phyloP scores from a whole-genome alignment of 2,888 invertebrate genomes.

The Drosophila stalkeri region DNA sequence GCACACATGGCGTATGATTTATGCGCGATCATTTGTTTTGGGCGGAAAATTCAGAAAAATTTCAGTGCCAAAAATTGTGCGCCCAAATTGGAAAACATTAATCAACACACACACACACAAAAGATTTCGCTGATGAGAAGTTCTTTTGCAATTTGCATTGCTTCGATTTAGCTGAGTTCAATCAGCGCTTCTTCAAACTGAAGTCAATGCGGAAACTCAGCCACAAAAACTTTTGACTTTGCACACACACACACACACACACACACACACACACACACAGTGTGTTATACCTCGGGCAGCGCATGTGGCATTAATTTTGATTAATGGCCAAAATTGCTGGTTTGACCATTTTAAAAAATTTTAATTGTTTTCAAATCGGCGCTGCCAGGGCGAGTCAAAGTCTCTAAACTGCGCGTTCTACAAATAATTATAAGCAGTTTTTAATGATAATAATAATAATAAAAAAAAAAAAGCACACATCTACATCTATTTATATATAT shows the following conservation, averaged over 20 bases:
- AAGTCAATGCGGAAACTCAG: constrained; percentile 73
- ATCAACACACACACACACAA: constrained; percentile 53
- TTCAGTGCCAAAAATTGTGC: constrained; percentile 66
- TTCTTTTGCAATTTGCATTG: constrained; percentile 60
- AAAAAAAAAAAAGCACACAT: constrained; percentile 15
- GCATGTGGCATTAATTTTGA: constrained; percentile 84
- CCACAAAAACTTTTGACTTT: constrained; percentile 44
- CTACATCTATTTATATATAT: background rate
- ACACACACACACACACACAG: constrained; percentile 15
- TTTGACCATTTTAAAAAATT: constrained; percentile 70
- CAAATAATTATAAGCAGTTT: constrained; percentile 80
- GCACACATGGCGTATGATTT: constrained; percentile 70
- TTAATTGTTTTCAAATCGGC: constrained; percentile 79
- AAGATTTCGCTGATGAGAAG: constrained; percentile 38
- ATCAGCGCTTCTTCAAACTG: constrained; percentile 27
- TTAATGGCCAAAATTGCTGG: constrained; percentile 79
- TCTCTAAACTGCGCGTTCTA: constrained; percentile 70
- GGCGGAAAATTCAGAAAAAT: constrained; percentile 61
- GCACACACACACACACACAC: constrained; percentile 16
- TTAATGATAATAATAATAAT: constrained; percentile 75
- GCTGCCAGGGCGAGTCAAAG: constrained; percentile 66
- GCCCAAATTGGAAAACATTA: constrained; percentile 73
- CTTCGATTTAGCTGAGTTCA: constrained; percentile 46
- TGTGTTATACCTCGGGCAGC: constrained; percentile 46
- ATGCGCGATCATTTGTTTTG: constrained; percentile 61